These are phyloP conservation scores for Todiramphus saurophagus DNA, from an alignment of 2,113 vertebrate species.

Conservation along the genomic window DNA sequence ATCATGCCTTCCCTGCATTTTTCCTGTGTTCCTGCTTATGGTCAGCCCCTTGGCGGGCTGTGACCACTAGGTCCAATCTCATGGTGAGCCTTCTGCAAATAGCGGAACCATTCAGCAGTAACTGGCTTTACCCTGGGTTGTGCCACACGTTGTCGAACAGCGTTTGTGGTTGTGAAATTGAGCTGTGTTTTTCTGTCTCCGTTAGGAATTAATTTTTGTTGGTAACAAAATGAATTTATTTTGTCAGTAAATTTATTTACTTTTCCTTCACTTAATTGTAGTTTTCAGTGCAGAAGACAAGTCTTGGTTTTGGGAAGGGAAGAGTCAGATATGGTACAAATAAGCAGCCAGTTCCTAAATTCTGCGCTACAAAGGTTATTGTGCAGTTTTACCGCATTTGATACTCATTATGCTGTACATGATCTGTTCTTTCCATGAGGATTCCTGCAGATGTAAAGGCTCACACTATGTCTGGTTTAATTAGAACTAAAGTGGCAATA, in stretches of 20 bases:
- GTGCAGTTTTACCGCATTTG: slow-evolving; percentile 39
- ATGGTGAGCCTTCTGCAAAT: not conserved
- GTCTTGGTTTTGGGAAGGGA: not conserved
- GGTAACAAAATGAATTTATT: not conserved
- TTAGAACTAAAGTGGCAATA: slow-evolving; percentile 59
- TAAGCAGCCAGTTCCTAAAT: slow-evolving; percentile 45
- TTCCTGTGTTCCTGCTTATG: not conserved
- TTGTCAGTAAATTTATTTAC: not conserved
- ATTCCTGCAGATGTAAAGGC: slow-evolving; percentile 61
- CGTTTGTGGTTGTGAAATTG: not conserved
- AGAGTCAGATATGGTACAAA: not conserved
- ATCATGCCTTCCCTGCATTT: not conserved
- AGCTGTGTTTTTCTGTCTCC: not conserved
- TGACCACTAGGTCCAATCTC: not conserved
- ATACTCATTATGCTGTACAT: slow-evolving; percentile 20
- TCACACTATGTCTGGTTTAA: slow-evolving; percentile 53
- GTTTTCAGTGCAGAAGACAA: not conserved
- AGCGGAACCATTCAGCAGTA: not conserved
- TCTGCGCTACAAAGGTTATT: slow-evolving; percentile 8
- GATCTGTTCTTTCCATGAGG: slow-evolving; percentile 43
- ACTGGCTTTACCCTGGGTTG: not conserved
- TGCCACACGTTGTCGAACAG: not conserved
- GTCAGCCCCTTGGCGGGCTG: not conserved
- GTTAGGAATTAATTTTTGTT: not conserved
- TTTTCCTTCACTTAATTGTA: not conserved